A percentile compares a stretch with the other conserved stretches of the same genome.
Conservation (phyloP, 2,113 vertebrate species). For the Microcebus murinus region DNA sequence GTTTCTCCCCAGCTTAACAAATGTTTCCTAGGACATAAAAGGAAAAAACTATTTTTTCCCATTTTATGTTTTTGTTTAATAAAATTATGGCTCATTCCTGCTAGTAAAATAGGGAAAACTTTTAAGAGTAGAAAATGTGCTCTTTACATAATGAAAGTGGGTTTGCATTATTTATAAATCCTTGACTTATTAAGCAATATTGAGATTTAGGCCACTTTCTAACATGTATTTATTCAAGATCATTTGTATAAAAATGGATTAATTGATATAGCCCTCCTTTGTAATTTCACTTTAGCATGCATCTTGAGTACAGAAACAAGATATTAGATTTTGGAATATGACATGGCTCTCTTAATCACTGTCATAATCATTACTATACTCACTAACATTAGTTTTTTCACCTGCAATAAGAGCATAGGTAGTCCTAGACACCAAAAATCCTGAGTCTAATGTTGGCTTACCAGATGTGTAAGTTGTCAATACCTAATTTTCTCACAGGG, state of each 20-base stretch:
- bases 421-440: not conserved
- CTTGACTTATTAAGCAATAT: not conserved
- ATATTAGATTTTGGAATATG: not conserved
- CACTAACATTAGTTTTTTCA: not conserved
- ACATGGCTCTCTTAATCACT: not conserved
- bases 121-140: not conserved
- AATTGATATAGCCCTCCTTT: not conserved
- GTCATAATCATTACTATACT: not conserved
- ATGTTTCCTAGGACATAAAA: not conserved
- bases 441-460: not conserved
- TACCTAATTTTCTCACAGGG: not conserved
- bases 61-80: not conserved
- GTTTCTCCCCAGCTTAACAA: not conserved
- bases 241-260: not conserved
- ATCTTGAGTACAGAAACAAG: not conserved
- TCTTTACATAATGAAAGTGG: not conserved
- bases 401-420: not conserved
- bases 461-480: not conserved
- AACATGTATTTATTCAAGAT: slow-evolving; percentile 10
- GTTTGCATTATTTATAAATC: not conserved
- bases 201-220: not conserved
- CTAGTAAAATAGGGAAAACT: not conserved
- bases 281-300: slow-evolving; percentile 1
- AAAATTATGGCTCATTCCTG: not conserved
- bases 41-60: not conserved